Evolutionary conservation across 1,140 invertebrate species (phyloP), one percentile per base, ranked within the genome.

Genomic region (Teleogryllus occipitalis): DNA sequence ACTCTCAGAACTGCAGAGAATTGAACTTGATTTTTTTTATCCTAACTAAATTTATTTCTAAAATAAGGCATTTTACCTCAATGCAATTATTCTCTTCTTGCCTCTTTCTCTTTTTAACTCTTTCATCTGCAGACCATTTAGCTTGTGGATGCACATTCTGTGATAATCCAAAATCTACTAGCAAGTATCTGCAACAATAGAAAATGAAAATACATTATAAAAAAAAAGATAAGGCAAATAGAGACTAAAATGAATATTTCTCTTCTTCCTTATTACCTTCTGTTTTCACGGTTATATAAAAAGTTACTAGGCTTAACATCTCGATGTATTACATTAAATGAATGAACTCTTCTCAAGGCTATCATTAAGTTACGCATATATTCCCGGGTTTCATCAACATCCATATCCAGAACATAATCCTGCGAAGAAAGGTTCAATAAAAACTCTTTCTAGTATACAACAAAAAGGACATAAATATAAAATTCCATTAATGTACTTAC

Each of bases 241-340:
- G 27, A 39, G 5, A 39, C 5, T 39, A 39, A 39, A 39, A 39
- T 1, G 27, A 39, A 39, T 39, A 39, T 39, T 39, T 39, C 27
- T 39, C 27, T 39, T 39, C 27, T 39, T 39, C 27, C 5, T 75
- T 87, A 85, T 89, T 88, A 94, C 93, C 90, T 90, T 86, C 90
- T 91, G 77, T 90, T 90, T n/a, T 88, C 87, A 48, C 94, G 87
- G 85, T 97, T 92, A 84, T 96, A 97, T 1, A 97, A 88, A 85
- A 97, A 97, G 87, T 98, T 98, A 85, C 91, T 94, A 8, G 96
- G 96, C 87, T 97, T 97, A n/a, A 98, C 90, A 85, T 98, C 96
- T 82, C 96, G 88, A 85, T 98, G 96, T 82, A 98, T 96, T 78
- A 97, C 91, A 81, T 93, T 91, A 85, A 94, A 94, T 79, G 91